Evolutionary conservation across 53 echinoderm and acorn worm genomes (phyloP).

Genomic region (Apostichopus leukothele): DNA sequence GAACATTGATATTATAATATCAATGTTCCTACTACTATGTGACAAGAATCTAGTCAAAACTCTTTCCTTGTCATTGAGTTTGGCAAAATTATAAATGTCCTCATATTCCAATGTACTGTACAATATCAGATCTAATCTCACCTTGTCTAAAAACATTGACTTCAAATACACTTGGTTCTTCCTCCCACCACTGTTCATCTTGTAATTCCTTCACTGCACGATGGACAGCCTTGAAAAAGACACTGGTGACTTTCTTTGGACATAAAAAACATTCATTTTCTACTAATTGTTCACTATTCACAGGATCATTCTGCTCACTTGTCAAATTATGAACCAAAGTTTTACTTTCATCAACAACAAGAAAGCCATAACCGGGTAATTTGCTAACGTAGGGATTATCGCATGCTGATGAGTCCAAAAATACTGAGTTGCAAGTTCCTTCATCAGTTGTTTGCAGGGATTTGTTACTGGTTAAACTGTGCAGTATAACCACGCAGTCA

Average conservation of each 20-base stretch:
- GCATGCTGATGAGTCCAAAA: constrained; percentile 70
- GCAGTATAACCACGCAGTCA: constrained; percentile 61
- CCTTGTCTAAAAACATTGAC: constrained; percentile 72
- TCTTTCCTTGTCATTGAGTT: neutral
- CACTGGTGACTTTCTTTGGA: constrained; percentile 70
- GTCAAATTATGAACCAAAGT: constrained; percentile 74
- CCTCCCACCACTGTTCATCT: constrained; percentile 80
- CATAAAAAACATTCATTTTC: constrained; percentile 60
- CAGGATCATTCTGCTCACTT: constrained; percentile 56
- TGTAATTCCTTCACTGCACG: constrained; percentile 67
- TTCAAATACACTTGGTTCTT: constrained; percentile 86
- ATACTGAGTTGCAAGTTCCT: constrained; percentile 32
- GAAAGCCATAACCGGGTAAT: constrained; percentile 75
- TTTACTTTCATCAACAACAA: constrained; percentile 59
- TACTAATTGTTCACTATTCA: constrained; percentile 48
- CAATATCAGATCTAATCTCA: constrained; percentile 6
- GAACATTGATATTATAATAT: too few relatives aligned
- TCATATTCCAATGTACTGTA: neutral
- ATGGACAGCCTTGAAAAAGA: constrained; percentile 54
- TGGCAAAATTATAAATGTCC: neutral
- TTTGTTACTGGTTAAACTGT: constrained; percentile 62
- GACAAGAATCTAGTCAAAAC: neutral
- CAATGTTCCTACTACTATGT: too few relatives aligned
- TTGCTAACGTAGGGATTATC: constrained; percentile 85
- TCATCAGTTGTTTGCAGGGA: constrained; percentile 30